Base-by-base conservation (phyloP, 2,888 invertebrate genomes). In the Hyppa rectilinea region DNA sequence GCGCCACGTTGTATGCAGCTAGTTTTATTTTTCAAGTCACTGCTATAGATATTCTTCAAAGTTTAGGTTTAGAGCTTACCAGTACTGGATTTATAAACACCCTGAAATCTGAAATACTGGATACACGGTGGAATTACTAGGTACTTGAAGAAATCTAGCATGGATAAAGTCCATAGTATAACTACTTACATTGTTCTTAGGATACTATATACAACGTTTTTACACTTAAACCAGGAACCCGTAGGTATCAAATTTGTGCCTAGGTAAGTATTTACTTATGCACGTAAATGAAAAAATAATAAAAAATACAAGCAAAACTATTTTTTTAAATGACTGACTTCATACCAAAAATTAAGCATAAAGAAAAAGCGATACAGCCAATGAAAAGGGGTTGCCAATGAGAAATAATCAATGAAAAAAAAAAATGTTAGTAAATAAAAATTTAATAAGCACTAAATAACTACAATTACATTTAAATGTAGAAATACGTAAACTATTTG, bases 381-480 rank as follows among this genome's bases (percentile, higher is more conserved):
- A 84, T 65, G 59, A 74, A 66, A 71, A 66, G 67, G 75, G 67
- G 50, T 71, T 71, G 67, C 76, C 67, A 71, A 79, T 72, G 75
- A 61, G 55, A 79, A 82, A 84, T 83, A 86, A 83, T 84, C 85
- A 87, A 87, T 84, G 83, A 87, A 76, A 64, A 84, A 85, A 71
- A 40, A 78, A 66, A 71, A 74, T 75, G 68, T 85, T 81, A 84
- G 84, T 80, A 76, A 75, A 82, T 81, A 71, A 74, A 62, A 73
- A 4, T 83, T 82, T 83, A 85, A 80, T 83, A 85, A 85, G 86
- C 84, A 75, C 69, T 76, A 82, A 77, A 70, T 75, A 73, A 72
- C 80, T 83, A 83, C 80, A 78, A 67, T 80, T 79, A 82, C 82
- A 82, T 40, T 53, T 79, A 70, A 55, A 78, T 43, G 69, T 62